Conservation (phyloP, 2,113 vertebrate species). For the Ictalurus punctatus region DNA sequence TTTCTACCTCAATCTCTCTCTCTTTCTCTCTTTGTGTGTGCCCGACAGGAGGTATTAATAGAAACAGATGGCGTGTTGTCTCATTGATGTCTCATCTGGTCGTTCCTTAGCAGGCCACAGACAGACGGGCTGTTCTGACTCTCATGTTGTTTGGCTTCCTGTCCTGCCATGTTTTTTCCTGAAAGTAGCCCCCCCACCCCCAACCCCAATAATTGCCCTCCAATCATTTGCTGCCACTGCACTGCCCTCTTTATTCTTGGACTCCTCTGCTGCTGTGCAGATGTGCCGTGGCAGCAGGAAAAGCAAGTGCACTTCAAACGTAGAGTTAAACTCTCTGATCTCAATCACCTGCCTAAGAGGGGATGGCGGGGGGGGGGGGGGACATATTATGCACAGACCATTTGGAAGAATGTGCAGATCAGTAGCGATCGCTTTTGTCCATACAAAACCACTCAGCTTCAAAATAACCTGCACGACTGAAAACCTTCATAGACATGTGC, state of each 20-base stretch:
- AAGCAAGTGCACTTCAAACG: slow-evolving; percentile 49
- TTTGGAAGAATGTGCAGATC: slow-evolving; percentile 34
- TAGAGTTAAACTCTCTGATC: slow-evolving; percentile 37
- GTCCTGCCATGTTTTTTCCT: slow-evolving; percentile 28
- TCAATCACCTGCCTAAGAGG: slow-evolving; percentile 42
- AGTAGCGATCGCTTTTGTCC: not conserved
- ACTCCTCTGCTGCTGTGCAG: slow-evolving; percentile 27
- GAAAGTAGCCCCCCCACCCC: slow-evolving; percentile 20
- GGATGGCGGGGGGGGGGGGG: not conserved
- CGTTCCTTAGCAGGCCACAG: slow-evolving; percentile 24
- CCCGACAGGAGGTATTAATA: slow-evolving; percentile 45
- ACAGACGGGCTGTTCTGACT: slow-evolving; percentile 17
- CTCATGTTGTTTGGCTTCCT: slow-evolving; percentile 37
- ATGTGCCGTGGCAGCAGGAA: slow-evolving; percentile 30
- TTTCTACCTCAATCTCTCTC: not conserved
- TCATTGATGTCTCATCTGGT: slow-evolving; percentile 55
- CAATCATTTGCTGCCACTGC: slow-evolving; percentile 6
- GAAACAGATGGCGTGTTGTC: slow-evolving; percentile 48
- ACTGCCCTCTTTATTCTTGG: not conserved
- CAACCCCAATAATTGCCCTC: not conserved
- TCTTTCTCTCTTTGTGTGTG: slow-evolving; percentile 37
- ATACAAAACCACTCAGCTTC: not conserved
- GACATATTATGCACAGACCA: not conserved
- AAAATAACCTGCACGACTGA: not conserved
- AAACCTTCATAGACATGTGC: not conserved